Conservation (phyloP, 2,888 invertebrate genomes). For the Acanthoscelides obtectus region DNA sequence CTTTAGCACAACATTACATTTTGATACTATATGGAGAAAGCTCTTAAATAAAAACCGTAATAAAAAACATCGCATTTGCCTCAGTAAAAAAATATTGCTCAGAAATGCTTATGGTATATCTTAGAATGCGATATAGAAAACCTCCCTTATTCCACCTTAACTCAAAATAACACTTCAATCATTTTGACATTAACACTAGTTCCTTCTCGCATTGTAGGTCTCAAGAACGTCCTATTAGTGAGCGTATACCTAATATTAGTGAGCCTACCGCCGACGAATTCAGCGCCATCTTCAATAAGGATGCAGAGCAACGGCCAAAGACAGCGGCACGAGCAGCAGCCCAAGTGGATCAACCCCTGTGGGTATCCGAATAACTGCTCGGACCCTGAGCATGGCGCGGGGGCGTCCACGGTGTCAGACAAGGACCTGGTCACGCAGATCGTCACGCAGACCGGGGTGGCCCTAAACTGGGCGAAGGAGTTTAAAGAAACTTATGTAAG, state of each 20-base stretch:
- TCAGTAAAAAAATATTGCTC: no score
- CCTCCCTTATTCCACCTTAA: neutral
- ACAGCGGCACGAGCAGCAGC: slow-evolving; percentile 12
- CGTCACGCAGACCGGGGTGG: slow-evolving; percentile 38
- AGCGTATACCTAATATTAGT: slow-evolving; percentile 44
- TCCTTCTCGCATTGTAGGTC: slow-evolving; percentile 36
- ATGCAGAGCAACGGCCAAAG: slow-evolving; percentile 3
- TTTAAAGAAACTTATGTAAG: slow-evolving; percentile 38
- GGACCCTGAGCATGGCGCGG: slow-evolving; percentile 10
- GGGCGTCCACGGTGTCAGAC: slow-evolving; percentile 5
- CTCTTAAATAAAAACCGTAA: no score
- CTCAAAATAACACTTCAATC: neutral
- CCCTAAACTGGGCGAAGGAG: slow-evolving; percentile 41
- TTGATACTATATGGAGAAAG: no score
- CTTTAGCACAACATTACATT: no score
- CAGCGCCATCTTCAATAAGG: slow-evolving; percentile 38
- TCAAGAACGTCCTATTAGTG: slow-evolving; percentile 45
- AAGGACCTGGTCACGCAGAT: slow-evolving; percentile 1
- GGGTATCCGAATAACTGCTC: slow-evolving; percentile 31
- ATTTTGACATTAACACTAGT: neutral
- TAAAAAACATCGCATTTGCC: no score
- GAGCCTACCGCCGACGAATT: slow-evolving; percentile 39
- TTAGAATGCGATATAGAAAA: no score
- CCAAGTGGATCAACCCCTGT: slow-evolving; percentile 54
- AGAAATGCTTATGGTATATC: no score